phyloP scores from a whole-genome alignment of 2,888 invertebrate species.

The Himalopsyche anomala region DNA sequence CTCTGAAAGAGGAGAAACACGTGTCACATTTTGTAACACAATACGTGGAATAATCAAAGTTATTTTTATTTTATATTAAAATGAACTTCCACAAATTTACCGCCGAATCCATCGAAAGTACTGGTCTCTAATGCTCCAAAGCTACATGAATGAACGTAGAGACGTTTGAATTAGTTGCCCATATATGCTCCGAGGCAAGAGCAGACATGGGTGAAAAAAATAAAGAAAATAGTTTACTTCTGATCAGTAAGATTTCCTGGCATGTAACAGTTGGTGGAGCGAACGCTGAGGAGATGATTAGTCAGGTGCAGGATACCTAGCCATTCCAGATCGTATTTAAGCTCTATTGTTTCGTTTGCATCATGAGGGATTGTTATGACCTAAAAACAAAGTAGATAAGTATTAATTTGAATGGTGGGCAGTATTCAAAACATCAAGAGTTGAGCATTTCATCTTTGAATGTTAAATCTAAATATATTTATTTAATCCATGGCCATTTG shows the following conservation, averaged over 20 bases:
- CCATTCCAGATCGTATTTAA: slow-evolving; percentile 96
- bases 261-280: slow-evolving; percentile 84
- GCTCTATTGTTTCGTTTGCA: slow-evolving; percentile 74
- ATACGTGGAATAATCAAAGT: too few relatives aligned
- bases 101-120: too few relatives aligned
- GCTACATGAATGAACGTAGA: too few relatives aligned
- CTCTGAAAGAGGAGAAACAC: too few relatives aligned
- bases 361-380: slow-evolving; percentile 80
- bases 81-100: too few relatives aligned
- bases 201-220: too few relatives aligned
- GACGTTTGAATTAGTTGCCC: too few relatives aligned
- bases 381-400: slow-evolving; percentile 68
- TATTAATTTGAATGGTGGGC: neutral
- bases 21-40: too few relatives aligned
- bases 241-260: slow-evolving; percentile 86
- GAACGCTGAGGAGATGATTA: slow-evolving; percentile 90
- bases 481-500: too few relatives aligned
- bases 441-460: neutral
- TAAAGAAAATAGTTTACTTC: slow-evolving; percentile 73
- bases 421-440: neutral
- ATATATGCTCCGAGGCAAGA: too few relatives aligned
- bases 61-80: too few relatives aligned
- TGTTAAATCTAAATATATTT: neutral
- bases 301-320: slow-evolving; percentile 90
- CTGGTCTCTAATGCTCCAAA: too few relatives aligned